Evolutionary conservation across 2,797 vertebrate species (phyloP).

Genomic region (Streptopelia turtur): DNA sequence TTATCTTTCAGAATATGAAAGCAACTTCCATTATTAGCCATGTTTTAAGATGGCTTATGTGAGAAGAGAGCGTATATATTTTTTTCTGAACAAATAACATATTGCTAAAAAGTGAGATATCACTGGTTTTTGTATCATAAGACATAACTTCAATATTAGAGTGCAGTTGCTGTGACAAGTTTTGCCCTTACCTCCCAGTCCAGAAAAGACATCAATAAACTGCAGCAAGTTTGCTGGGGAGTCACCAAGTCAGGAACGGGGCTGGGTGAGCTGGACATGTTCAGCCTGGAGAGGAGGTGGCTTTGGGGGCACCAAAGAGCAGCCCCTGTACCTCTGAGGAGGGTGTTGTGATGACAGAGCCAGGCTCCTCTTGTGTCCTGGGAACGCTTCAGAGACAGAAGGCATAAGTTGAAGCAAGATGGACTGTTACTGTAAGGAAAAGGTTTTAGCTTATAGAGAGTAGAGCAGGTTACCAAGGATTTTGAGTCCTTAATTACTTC

Average conservation of each 20-base stretch:
- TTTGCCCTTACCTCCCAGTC: not conserved
- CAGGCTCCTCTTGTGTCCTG: fast-evolving
- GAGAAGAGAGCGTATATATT: not conserved
- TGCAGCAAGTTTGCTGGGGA: not conserved
- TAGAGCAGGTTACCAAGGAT: fast-evolving
- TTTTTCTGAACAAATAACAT: not conserved
- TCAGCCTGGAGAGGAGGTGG: not conserved
- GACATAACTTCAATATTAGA: not conserved
- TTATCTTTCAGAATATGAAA: not conserved
- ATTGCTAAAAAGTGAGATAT: not conserved
- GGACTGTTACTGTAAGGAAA: not conserved
- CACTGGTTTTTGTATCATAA: not conserved
- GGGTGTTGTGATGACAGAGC: not conserved
- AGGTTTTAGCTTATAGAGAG: not conserved
- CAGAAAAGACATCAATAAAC: not conserved
- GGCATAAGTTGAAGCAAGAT: not conserved
- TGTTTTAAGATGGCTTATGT: not conserved
- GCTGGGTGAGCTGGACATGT: not conserved
- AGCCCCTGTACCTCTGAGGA: not conserved
- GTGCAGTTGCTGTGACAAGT: not conserved
- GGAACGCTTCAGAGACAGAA: not conserved
- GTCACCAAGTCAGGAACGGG: not conserved
- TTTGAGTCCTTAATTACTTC: not conserved
- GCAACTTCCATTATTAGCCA: not conserved
- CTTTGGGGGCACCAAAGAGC: not conserved